Evolutionary conservation across 1,140 invertebrate genomes (phyloP), one percentile per base, ranked within the genome.

Genomic region (Micrasema minimum): DNA sequence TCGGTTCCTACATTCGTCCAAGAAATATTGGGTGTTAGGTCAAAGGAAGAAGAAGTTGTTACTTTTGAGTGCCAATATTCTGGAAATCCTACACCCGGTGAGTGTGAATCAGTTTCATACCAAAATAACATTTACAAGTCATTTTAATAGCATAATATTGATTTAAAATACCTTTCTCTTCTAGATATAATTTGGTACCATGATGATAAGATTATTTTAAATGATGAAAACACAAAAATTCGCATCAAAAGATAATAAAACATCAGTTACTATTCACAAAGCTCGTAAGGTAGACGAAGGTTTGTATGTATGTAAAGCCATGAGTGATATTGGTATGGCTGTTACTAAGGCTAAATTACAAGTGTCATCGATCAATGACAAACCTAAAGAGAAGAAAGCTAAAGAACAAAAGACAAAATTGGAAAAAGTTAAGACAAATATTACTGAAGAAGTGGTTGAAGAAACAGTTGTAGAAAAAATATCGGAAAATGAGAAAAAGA

Each of bases 101-200:
- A 18, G 16, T 16, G n/a, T n/a, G n/a, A n/a, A n/a, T n/a, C n/a
- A n/a, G n/a, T n/a, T n/a, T n/a, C n/a, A n/a, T n/a, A n/a, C n/a
- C n/a, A n/a, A n/a, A n/a, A n/a, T n/a, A n/a, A n/a, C n/a, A n/a
- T n/a, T n/a, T n/a, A n/a, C n/a, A n/a, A n/a, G n/a, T n/a, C n/a
- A n/a, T 45, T 45, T 45, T 16, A 1, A 45, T 45, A 45, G 11
- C 5, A 38, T 2, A 45, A 4, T 51, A 20, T 53, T 38, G 23
- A 59, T 41, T 51, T n/a, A 26, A 66, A 61, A 35, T 46, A 18
- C 23, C 51, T 48, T 50, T 64, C n/a, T 35, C 22, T 70, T 70
- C 10, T 81, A 91, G 92, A 93, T 85, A 89, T 97, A 72, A 89
- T 92, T 75, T 98, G 96, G 96, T 96, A 93, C 81, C 92, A 92